Conservation (phyloP, 2,888 invertebrate genomes). For the Pseudeuparius sepicola region DNA sequence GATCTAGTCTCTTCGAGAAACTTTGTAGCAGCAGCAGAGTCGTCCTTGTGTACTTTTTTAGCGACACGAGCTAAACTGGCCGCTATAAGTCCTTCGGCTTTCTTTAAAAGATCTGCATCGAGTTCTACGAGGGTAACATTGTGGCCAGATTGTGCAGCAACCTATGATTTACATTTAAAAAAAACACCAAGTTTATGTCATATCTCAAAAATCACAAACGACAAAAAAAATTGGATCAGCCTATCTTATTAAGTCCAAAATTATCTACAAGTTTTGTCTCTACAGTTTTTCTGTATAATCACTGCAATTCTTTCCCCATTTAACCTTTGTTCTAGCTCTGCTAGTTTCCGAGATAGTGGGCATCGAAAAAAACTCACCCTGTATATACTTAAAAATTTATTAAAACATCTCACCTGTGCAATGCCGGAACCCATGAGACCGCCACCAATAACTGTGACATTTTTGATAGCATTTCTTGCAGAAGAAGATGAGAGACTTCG, state of each 20-base stretch:
- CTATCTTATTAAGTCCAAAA: too few relatives aligned
- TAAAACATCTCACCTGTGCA: constrained; percentile 76
- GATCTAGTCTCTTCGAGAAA: constrained; percentile 50
- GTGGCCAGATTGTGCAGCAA: constrained; percentile 75
- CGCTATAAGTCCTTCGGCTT: constrained; percentile 60
- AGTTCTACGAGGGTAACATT: constrained; percentile 74
- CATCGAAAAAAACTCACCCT: too few relatives aligned
- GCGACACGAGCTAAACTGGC: constrained; percentile 64
- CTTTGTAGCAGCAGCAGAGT: constrained; percentile 51
- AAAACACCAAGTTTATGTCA: too few relatives aligned
- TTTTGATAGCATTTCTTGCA: constrained; percentile 48
- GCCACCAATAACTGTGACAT: constrained; percentile 74
- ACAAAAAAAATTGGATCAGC: too few relatives aligned
- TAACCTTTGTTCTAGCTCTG: too few relatives aligned
- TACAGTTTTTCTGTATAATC: too few relatives aligned
- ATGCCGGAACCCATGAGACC: constrained; percentile 86
- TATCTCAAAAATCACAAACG: too few relatives aligned
- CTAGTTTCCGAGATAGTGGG: too few relatives aligned
- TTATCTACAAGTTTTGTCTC: too few relatives aligned
- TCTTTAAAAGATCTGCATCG: constrained; percentile 57
- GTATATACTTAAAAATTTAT: constrained; percentile 4
- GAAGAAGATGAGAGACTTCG: constrained; percentile 35
- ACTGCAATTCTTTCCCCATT: too few relatives aligned
- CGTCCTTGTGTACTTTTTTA: constrained; percentile 64
- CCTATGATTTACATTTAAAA: constrained; percentile 42